A percentile compares a stretch with the other conserved stretches of the same genome.
Conservation (phyloP, 1,140 invertebrate species). For the Parapsyche elsis region DNA sequence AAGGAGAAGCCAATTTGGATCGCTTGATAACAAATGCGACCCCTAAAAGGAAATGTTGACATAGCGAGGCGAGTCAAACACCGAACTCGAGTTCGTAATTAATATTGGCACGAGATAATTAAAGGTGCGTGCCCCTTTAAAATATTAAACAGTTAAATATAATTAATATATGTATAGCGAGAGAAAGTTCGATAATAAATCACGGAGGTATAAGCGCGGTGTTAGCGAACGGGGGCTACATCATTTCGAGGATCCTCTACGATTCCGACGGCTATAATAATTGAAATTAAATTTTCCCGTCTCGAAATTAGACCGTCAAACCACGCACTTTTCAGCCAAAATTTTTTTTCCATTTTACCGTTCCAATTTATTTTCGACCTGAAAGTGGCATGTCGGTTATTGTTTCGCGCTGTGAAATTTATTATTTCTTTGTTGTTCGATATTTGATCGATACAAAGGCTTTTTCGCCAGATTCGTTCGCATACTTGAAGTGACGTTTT, state of each 20-base stretch:
- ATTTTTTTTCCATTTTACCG: not conserved
- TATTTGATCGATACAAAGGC: conserved; percentile 14
- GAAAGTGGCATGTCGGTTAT: not conserved
- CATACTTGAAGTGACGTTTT: too few species aligned
- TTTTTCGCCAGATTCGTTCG: not conserved
- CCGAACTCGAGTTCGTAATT: not conserved
- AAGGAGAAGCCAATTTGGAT: not conserved
- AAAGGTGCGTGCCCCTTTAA: conserved; percentile 26
- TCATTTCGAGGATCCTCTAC: conserved; percentile 26
- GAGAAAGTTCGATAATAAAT: conserved; percentile 50
- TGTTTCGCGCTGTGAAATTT: not conserved
- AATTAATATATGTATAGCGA: conserved; percentile 45
- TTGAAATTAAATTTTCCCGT: conserved; percentile 47
- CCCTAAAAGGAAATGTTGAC: conserved; percentile 14
- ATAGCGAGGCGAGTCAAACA: conserved; percentile 2
- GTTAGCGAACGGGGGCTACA: conserved; percentile 2
- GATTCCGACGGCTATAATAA: conserved; percentile 29
- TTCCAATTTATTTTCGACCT: not conserved
- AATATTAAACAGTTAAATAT: conserved; percentile 53
- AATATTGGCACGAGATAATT: conserved; percentile 39
- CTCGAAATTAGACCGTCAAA: not conserved
- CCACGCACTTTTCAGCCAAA: not conserved
- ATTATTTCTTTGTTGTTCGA: conserved; percentile 3
- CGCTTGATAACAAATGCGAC: not conserved
- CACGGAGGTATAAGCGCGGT: conserved; percentile 23